Evolutionary conservation across 2,888 invertebrate genomes (phyloP).

Genomic region (Nephrotoma appendiculata): DNA sequence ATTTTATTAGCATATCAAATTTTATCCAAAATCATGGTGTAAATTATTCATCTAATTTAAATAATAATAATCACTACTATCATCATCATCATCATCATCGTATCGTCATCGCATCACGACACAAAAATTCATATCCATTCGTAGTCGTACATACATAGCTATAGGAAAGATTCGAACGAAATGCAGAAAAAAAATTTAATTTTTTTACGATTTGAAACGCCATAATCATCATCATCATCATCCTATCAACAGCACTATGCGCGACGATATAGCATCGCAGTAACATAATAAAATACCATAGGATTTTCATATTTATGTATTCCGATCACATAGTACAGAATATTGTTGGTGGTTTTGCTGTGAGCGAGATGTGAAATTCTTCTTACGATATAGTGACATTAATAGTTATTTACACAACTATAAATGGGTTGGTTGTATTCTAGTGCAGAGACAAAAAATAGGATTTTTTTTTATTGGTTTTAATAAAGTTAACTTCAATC

Average conservation of each 20-base stretch:
- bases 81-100: neutral
- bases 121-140: neutral
- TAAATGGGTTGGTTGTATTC: neutral
- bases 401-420: neutral
- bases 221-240: neutral
- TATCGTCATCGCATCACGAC: neutral
- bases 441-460: neutral
- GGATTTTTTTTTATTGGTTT: neutral
- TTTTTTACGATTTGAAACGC: neutral
- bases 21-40: neutral
- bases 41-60: neutral
- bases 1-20: neutral
- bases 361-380: neutral
- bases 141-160: neutral
- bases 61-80: neutral
- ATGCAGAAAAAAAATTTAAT: neutral
- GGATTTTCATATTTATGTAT: neutral
- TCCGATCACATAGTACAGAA: neutral
- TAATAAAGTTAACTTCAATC: neutral
- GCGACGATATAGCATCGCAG: neutral
- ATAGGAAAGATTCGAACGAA: neutral
- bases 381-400: neutral
- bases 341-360: neutral
- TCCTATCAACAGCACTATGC: neutral
- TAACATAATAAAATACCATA: neutral